Conservation (phyloP, 2,113 vertebrate species). For the Phoenicopterus ruber region DNA sequence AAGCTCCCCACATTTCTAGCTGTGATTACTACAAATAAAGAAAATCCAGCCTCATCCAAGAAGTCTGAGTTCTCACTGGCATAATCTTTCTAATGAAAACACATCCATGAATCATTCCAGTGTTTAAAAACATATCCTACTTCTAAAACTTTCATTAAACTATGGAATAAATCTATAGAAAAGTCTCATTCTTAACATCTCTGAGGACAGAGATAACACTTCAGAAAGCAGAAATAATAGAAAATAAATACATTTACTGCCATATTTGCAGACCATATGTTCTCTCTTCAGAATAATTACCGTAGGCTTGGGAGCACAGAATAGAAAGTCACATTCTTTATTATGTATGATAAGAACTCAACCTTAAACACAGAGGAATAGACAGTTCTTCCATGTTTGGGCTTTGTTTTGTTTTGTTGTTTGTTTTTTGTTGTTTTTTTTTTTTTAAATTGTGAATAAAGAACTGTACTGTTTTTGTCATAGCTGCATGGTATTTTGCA, state of each 20-base stretch:
- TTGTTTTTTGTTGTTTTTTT: background rate
- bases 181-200: background rate
- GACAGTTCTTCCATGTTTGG: background rate
- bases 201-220: background rate
- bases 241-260: background rate
- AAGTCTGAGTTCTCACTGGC: background rate
- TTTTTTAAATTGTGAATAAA: background rate
- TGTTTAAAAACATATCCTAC: background rate
- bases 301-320: background rate
- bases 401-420: background rate
- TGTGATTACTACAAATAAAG: background rate
- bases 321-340: background rate
- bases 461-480: background rate
- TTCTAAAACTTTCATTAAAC: background rate
- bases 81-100: background rate
- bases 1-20: background rate
- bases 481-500: background rate
- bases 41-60: background rate
- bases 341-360: background rate
- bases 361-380: background rate
- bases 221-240: background rate
- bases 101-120: background rate
- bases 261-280: background rate
- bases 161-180: background rate
- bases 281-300: background rate